These are phyloP conservation scores for Nemoura dubitans DNA, from an alignment of 2,888 invertebrate genomes.

Conservation along the genomic window DNA sequence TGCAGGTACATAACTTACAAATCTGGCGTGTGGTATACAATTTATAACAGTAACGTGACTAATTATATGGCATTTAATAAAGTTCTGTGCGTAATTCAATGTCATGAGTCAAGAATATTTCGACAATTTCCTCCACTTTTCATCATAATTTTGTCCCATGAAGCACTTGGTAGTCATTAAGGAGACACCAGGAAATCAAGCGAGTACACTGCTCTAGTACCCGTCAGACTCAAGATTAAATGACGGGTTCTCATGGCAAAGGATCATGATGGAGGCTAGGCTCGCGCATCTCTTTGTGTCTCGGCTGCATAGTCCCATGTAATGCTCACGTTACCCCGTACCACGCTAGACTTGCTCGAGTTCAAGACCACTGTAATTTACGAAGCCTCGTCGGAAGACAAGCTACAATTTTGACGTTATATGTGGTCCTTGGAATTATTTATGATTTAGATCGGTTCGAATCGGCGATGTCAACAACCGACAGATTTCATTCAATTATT, in stretches of 20 bases:
- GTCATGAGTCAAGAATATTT: neutral
- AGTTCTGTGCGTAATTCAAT: neutral
- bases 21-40: neutral
- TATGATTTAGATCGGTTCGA: neutral
- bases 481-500: slow-evolving; percentile 12
- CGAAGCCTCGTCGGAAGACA: neutral
- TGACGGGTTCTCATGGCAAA: neutral
- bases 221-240: neutral
- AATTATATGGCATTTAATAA: neutral
- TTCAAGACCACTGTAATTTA: neutral
- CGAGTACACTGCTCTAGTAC: neutral
- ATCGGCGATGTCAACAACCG: slow-evolving; percentile 12
- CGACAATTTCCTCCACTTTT: neutral
- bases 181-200: neutral
- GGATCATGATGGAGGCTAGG: neutral
- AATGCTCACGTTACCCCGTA: neutral
- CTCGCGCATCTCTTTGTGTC: neutral
- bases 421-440: slow-evolving; percentile 7
- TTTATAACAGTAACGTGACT: neutral
- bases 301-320: neutral
- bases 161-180: too few species aligned
- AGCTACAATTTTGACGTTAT: neutral
- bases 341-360: neutral
- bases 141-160: too few species aligned
- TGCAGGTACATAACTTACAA: neutral